Percentiles rank a stretch among this genome's conserved stretches.
These are phyloP conservation scores for fruit fly (Drosophila melanogaster) DNA, from an alignment of 1,140 invertebrate species.

Conservation along the genomic window DNA sequence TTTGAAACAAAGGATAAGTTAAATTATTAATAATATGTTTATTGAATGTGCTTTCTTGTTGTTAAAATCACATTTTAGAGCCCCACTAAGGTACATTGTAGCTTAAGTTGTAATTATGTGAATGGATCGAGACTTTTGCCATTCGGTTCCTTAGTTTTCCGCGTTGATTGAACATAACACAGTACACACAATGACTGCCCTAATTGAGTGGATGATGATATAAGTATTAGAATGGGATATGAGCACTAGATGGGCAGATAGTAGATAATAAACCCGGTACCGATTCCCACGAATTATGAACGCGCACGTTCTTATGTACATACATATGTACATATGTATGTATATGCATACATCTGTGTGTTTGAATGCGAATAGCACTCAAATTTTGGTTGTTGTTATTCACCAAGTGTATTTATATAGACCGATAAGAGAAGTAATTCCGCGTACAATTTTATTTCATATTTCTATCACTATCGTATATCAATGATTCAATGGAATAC, in stretches of 20 bases:
- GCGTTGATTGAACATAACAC: constrained; percentile 22
- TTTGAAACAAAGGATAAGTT: background rate
- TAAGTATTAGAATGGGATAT: constrained; percentile 13
- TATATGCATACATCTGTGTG: background rate
- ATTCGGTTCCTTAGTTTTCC: constrained; percentile 1
- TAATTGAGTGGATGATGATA: constrained; percentile 30
- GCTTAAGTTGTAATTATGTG: no score
- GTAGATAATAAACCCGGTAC: constrained; percentile 6
- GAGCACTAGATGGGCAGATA: constrained; percentile 25
- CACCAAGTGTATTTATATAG: constrained; percentile 26
- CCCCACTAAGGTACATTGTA: background rate
- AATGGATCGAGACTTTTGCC: background rate
- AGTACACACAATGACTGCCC: constrained; percentile 10
- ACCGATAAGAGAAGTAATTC: constrained; percentile 21
- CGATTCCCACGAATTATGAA: constrained; percentile 23
- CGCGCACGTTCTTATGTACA: no score
- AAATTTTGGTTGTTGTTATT: constrained; percentile 37
- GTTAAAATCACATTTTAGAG: no score
- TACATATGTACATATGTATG: background rate
- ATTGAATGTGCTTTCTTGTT: no score
- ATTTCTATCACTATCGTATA: background rate
- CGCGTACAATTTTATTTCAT: background rate
- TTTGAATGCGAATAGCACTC: background rate
- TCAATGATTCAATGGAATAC: background rate
- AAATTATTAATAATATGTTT: background rate